Evolutionary conservation across 2,888 invertebrate species (phyloP), one percentile per base, ranked within the genome.

Genomic region (Anthrax anthrax): DNA sequence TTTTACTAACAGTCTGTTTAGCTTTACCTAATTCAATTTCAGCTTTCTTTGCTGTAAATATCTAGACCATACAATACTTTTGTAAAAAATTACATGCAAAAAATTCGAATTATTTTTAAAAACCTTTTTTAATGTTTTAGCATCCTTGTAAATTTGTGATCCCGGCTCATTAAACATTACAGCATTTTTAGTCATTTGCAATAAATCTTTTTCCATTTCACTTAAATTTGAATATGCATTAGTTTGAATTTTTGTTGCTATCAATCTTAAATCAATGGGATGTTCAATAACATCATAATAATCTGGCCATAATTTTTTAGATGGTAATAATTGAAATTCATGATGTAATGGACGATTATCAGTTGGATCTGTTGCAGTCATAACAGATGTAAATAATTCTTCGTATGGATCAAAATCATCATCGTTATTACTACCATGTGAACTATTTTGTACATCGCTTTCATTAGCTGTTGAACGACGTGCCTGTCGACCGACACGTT

Each of bases 101-200:
- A 36, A n/a, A 36, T 16, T 10, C n/a, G 4, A 36, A 36, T 5
- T 9, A 16, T 13, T 16, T 13, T 36, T 46, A 42, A 37, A 44
- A 42, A 87, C 80, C 74, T 86, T 89, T 61, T 88, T 86, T 46
- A 97, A 69, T 19, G 81, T 74, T 61, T 89, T 90, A 1, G 96
- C 94, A 68, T 95, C 92, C 68, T 91, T 94, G 63, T 94, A 96
- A 56, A 97, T 95, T 63, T 85, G 84, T 14, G 95, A 95, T 3
- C 92, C 92, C 0, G 97, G 92, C 61, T 96, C 96, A 64, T 97
- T 97, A 62, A 94, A 98, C 17, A 80, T 74, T 62, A 94, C 95
- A 0, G 97, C 97, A 67, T 98, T 98, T 54, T 85, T 82, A 42
- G 88, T 87, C 86, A 98, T 89, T 44, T 88, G 72, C 53, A 84